A percentile compares a stretch with the other conserved stretches of the same genome.
Conservation (phyloP, 2,113 vertebrate species). For the zebrafish (Danio rerio) region DNA sequence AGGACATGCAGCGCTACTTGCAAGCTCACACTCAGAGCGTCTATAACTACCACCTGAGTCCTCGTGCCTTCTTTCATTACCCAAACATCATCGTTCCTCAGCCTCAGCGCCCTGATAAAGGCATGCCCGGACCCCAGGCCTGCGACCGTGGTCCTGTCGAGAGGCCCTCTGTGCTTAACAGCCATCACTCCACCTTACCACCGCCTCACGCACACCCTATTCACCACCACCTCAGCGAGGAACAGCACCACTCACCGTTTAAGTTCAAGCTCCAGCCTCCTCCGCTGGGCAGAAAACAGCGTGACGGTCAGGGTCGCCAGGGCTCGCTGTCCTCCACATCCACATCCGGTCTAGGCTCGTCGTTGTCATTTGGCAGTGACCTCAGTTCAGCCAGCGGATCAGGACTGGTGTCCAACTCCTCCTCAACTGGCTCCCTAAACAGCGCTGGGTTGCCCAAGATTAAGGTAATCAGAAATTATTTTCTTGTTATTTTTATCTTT, state of each 20-base stretch:
- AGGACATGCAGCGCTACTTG: constrained; percentile 94
- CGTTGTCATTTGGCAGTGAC: constrained; percentile 78
- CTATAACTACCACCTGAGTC: constrained; percentile 93
- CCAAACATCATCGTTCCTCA: constrained; percentile 87
- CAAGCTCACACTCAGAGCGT: constrained; percentile 92
- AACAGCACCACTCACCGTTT: constrained; percentile 81
- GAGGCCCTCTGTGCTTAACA: constrained; percentile 52
- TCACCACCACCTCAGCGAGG: constrained; percentile 71
- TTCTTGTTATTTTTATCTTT: too few species aligned
- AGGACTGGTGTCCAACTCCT: constrained; percentile 75
- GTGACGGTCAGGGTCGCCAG: constrained; percentile 72
- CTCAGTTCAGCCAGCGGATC: constrained; percentile 77
- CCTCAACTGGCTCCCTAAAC: constrained; percentile 78
- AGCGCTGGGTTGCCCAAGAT: constrained; percentile 84
- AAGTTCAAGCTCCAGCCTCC: constrained; percentile 94
- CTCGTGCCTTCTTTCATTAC: constrained; percentile 89
- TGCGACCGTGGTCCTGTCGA: constrained; percentile 65
- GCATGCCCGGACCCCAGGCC: constrained; percentile 40
- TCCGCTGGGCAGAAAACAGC: constrained; percentile 83
- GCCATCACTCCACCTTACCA: constrained; percentile 28
- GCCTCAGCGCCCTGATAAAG: constrained; percentile 83
- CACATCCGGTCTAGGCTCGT: constrained; percentile 76
- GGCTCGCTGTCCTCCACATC: constrained; percentile 75
- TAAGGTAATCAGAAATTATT: constrained; percentile 75
- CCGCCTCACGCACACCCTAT: constrained; percentile 32